Percentiles rank a stretch among this genome's conserved stretches.
phyloP scores from a whole-genome alignment of 2,113 vertebrate species.

The Sorex fumeus region DNA sequence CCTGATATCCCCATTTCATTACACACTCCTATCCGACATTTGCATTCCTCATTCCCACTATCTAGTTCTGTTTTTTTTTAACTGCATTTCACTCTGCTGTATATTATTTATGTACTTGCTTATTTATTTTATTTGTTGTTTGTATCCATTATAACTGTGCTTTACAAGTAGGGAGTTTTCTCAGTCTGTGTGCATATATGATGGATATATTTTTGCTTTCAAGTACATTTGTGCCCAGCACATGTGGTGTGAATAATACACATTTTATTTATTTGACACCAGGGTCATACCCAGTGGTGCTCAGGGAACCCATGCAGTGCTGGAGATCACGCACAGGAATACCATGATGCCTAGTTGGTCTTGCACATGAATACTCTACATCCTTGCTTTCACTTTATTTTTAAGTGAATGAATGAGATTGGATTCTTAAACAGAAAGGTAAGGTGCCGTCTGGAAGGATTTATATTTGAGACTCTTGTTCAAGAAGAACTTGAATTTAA shows the following conservation, averaged over 20 bases:
- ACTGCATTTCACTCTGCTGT: no score
- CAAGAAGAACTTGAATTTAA: neutral
- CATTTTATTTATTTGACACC: no score
- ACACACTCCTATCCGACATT: neutral
- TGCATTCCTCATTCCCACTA: no score
- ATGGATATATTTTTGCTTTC: neutral
- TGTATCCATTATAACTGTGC: neutral
- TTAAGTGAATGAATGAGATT: neutral
- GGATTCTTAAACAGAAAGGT: neutral
- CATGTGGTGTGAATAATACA: no score
- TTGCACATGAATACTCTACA: no score
- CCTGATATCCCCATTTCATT: neutral
- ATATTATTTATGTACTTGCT: neutral
- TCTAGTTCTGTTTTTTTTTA: neutral
- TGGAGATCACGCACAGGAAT: no score
- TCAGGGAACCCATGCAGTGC: no score
- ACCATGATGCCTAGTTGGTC: no score
- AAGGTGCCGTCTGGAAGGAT: neutral
- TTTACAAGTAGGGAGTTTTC: neutral
- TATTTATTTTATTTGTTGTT: neutral
- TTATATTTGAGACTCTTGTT: slow-evolving; percentile 4
- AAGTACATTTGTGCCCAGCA: neutral
- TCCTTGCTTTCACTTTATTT: neutral
- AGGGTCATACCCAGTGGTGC: no score
- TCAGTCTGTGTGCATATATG: neutral